A percentile compares a stretch with the other conserved stretches of the same genome.
These are phyloP conservation scores for Hippocampus barbouri DNA, from an alignment of 2,113 vertebrate species.

Conservation along the genomic window DNA sequence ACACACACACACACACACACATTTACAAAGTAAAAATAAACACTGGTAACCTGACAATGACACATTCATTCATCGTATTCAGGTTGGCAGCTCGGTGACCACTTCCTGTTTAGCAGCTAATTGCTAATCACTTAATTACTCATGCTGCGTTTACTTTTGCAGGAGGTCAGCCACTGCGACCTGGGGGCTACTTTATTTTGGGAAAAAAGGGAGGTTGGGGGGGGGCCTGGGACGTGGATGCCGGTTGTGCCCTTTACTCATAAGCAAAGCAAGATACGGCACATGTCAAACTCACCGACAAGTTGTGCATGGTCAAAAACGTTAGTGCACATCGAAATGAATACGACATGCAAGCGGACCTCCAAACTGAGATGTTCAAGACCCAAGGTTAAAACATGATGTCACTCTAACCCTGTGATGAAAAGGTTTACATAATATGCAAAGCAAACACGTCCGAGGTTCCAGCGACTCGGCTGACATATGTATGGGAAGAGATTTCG, in stretches of 20 bases:
- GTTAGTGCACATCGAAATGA: neutral
- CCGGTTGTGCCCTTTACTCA: neutral
- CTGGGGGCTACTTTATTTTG: constrained; percentile 14
- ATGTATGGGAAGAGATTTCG: neutral
- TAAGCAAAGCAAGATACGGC: neutral
- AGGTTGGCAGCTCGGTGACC: constrained; percentile 31
- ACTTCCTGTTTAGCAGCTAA: constrained; percentile 60
- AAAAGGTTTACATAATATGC: neutral
- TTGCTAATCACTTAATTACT: constrained; percentile 50
- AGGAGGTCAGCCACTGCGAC: constrained; percentile 40
- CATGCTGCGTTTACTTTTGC: constrained; percentile 31
- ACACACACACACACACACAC: no score
- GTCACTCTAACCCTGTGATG: neutral
- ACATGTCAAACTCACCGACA: neutral
- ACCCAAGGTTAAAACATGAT: neutral
- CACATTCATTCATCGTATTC: constrained; percentile 24
- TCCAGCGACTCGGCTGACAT: neutral
- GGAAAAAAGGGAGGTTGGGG: neutral
- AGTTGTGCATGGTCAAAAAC: neutral
- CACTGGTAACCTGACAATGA: constrained; percentile 17
- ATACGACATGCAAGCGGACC: neutral
- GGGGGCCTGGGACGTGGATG: constrained; percentile 21
- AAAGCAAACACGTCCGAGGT: neutral
- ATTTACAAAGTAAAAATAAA: no score
- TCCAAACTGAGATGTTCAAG: neutral